Percentiles rank a stretch among this genome's conserved stretches.
Evolutionary conservation across 1,140 invertebrate genomes (phyloP).

Genomic region (Lerema accius): DNA sequence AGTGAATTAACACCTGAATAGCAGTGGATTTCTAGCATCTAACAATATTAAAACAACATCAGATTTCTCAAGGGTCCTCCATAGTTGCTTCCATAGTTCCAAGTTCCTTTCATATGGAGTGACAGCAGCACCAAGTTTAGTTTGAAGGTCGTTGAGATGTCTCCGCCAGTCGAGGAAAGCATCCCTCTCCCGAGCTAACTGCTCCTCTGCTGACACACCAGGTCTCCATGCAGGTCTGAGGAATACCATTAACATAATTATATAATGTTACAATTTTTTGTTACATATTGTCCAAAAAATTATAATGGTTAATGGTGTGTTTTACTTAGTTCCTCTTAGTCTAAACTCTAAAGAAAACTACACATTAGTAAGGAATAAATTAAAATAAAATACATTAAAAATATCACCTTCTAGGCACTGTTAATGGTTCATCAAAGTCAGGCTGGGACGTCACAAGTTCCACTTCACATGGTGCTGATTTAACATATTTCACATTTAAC

Average conservation of each 20-base stretch:
- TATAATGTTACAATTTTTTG: too few relatives aligned
- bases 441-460: slow-evolving; percentile 68
- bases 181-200: slow-evolving; percentile 90
- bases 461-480: slow-evolving; percentile 62
- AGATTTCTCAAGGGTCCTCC: slow-evolving; percentile 98
- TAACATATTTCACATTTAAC: slow-evolving; percentile 89
- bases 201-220: slow-evolving; percentile 89
- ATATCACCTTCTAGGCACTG: slow-evolving; percentile 71
- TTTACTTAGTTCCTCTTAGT: too few relatives aligned
- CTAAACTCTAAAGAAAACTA: too few relatives aligned
- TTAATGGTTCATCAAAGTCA: slow-evolving; percentile 73
- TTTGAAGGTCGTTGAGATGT: slow-evolving; percentile 89
- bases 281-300: too few relatives aligned
- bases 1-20: slow-evolving; percentile 88
- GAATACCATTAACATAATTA: slow-evolving; percentile 20
- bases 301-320: too few relatives aligned
- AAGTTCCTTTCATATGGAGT: slow-evolving; percentile 99
- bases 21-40: slow-evolving; percentile 97
- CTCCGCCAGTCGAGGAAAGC: slow-evolving; percentile 95
- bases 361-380: too few relatives aligned
- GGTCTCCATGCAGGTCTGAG: slow-evolving; percentile 91
- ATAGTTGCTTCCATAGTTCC: slow-evolving; percentile 99
- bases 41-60: slow-evolving; percentile 98
- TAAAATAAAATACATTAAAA: too few relatives aligned
- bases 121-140: slow-evolving; percentile 88